phyloP scores from a whole-genome alignment of 2,888 invertebrate species.

The Andrena flavipes region DNA sequence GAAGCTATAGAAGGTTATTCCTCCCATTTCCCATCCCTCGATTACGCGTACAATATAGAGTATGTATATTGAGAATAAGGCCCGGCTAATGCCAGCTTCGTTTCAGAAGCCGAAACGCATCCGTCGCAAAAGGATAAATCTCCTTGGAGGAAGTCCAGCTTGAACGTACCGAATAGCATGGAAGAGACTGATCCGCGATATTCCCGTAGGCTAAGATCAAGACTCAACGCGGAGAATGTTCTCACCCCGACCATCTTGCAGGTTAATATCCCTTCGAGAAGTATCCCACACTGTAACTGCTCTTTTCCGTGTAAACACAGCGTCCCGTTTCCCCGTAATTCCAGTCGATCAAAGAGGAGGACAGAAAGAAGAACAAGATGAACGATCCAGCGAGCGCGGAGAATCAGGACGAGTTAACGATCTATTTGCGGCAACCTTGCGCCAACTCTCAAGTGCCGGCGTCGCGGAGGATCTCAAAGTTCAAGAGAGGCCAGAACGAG shows the following conservation, averaged over 20 bases:
- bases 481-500: constrained; percentile 72
- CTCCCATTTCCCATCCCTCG: neutral
- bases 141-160: constrained; percentile 90
- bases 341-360: constrained; percentile 83
- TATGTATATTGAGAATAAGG: neutral
- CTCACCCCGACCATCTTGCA: constrained; percentile 83
- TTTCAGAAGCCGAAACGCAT: constrained; percentile 89
- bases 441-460: constrained; percentile 64
- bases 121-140: constrained; percentile 90
- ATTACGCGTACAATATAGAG: neutral
- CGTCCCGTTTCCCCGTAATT: constrained; percentile 14
- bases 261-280: constrained; percentile 68
- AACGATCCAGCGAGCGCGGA: constrained; percentile 65
- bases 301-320: neutral
- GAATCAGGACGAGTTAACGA: constrained; percentile 80
- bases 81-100: neutral
- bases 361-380: constrained; percentile 82
- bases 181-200: constrained; percentile 89
- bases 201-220: constrained; percentile 84
- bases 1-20: constrained; percentile 93
- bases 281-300: neutral
- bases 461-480: constrained; percentile 75
- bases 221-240: constrained; percentile 82
- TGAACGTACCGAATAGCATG: constrained; percentile 88
- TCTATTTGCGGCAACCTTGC: constrained; percentile 81